Percentiles rank a stretch among this genome's conserved stretches.
Evolutionary conservation across 2,113 vertebrate species (phyloP).

Genomic region (Chionis minor): DNA sequence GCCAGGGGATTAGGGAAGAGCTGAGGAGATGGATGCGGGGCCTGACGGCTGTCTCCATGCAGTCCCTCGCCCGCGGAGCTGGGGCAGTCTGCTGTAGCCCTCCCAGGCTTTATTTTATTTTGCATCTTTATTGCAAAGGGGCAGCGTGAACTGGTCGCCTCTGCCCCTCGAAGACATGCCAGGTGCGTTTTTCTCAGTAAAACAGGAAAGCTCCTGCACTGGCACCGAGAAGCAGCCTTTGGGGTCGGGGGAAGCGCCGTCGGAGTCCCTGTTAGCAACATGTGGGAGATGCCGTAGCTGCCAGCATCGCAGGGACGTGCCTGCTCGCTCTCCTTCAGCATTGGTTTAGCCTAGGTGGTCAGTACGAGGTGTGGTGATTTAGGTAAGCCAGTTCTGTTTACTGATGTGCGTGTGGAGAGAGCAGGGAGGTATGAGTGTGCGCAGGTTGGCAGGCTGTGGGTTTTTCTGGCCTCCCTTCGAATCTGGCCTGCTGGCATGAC

Average conservation of each 20-base stretch:
- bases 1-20: neutral
- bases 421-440: neutral
- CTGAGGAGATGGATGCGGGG: neutral
- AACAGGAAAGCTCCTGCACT: neutral
- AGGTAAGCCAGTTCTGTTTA: neutral
- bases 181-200: neutral
- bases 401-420: neutral
- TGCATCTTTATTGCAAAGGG: neutral
- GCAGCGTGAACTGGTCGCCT: accelerated
- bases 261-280: neutral
- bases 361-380: neutral
- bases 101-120: neutral
- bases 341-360: neutral
- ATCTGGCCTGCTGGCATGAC: slow-evolving; percentile 30
- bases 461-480: slow-evolving; percentile 23
- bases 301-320: neutral
- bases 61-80: neutral
- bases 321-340: neutral
- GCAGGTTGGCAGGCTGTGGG: neutral
- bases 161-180: neutral
- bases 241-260: accelerated
- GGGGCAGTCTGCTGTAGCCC: neutral
- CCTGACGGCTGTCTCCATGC: neutral
- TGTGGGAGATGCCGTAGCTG: neutral
- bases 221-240: neutral